phyloP scores from a whole-genome alignment of 2,113 vertebrate genomes.

The Hemicordylus capensis region DNA sequence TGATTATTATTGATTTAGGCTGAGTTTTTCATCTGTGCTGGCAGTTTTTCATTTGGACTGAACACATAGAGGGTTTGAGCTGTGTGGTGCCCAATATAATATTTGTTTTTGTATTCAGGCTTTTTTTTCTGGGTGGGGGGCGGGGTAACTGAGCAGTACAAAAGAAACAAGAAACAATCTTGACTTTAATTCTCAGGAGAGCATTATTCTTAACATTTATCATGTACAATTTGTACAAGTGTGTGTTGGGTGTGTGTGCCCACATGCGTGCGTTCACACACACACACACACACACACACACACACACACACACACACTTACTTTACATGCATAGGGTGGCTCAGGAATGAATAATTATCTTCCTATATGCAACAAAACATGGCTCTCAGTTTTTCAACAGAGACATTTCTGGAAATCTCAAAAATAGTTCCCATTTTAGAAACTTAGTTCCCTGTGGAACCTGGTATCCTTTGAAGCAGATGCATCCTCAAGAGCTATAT shows the following conservation, averaged over 20 bases:
- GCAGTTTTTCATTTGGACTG: too few relatives aligned
- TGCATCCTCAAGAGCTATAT: not conserved
- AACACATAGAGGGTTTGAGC: not conserved
- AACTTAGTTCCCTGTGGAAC: conserved; percentile 5
- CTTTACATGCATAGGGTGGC: not conserved
- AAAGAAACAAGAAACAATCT: not conserved
- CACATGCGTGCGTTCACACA: too few relatives aligned
- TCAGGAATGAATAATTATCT: conserved; percentile 1
- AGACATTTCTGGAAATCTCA: conserved; percentile 5
- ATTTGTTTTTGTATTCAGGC: too few relatives aligned
- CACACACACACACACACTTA: too few relatives aligned
- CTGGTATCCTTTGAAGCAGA: conserved; percentile 4
- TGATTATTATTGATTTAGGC: not conserved
- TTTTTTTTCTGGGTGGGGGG: not conserved
- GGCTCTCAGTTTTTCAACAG: not conserved
- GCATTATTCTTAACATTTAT: not conserved
- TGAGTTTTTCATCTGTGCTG: too few relatives aligned
- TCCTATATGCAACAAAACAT: conserved; percentile 2
- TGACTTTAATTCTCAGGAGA: not conserved
- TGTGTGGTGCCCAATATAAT: not conserved
- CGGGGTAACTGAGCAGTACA: not conserved
- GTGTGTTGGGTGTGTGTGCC: too few relatives aligned
- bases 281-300: too few relatives aligned
- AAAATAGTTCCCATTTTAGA: conserved; percentile 3
- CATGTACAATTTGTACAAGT: not conserved